phyloP scores from a whole-genome alignment of 2,797 vertebrate genomes.

The Manis crassicaudata region DNA sequence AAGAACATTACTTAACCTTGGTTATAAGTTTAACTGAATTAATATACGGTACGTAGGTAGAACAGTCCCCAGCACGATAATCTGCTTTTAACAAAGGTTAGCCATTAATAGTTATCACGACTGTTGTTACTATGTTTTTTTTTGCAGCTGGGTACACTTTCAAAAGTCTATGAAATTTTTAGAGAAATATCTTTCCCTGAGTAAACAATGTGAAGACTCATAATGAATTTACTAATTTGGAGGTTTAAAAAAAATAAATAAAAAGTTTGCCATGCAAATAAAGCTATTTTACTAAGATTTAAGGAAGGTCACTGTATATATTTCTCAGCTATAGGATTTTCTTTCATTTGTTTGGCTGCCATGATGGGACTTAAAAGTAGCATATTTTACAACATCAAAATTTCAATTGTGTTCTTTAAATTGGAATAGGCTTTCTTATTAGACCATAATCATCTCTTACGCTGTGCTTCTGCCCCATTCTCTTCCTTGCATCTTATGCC shows the following conservation, averaged over 20 bases:
- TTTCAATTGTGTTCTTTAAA: neutral
- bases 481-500: neutral
- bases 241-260: conserved; percentile 36
- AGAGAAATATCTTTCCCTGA: neutral
- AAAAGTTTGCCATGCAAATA: neutral
- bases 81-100: neutral
- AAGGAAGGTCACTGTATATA: neutral
- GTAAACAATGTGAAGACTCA: neutral
- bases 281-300: neutral
- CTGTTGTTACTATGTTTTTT: neutral
- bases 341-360: neutral
- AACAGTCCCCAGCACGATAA: neutral
- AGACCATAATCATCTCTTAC: neutral
- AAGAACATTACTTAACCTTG: neutral
- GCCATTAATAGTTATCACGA: neutral
- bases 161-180: neutral
- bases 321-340: neutral
- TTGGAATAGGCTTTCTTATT: neutral
- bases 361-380: neutral
- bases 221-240: conserved; percentile 33
- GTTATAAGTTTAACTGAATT: neutral
- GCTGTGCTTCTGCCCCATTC: neutral
- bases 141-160: neutral
- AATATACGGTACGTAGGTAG: neutral
- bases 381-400: neutral